A percentile compares a stretch with the other conserved stretches of the same genome.
Evolutionary conservation across 2,113 vertebrate species (phyloP).

Genomic region (Columba livia): DNA sequence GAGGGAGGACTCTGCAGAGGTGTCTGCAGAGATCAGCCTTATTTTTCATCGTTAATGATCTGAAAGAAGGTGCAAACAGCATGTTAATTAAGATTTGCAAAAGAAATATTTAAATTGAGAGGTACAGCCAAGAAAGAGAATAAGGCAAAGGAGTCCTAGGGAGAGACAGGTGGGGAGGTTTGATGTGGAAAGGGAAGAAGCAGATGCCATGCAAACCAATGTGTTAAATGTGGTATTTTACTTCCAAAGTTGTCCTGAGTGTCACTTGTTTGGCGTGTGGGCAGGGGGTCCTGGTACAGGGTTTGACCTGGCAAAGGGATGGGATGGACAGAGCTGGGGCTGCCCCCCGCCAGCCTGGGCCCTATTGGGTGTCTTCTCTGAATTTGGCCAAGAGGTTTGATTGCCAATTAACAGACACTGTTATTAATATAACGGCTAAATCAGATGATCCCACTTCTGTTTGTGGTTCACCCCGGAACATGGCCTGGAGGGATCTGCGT

Average conservation of each 20-base stretch:
- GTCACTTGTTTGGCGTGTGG: accelerated
- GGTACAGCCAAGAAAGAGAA: background rate
- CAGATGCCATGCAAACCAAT: background rate
- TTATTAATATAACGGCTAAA: background rate
- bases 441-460: background rate
- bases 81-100: background rate
- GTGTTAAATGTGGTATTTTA: accelerated
- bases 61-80: slow-evolving; percentile 5
- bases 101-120: background rate
- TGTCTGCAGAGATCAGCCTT: background rate
- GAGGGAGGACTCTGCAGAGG: background rate
- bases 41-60: slow-evolving; percentile 18
- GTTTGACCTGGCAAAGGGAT: background rate
- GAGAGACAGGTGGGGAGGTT: background rate
- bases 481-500: background rate
- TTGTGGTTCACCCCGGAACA: background rate
- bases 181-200: background rate
- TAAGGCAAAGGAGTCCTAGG: background rate
- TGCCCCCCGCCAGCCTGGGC: accelerated
- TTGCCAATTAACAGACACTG: background rate
- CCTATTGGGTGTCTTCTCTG: accelerated
- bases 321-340: background rate
- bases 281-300: accelerated
- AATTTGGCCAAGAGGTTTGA: accelerated
- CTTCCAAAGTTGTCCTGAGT: accelerated